Percentiles rank a stretch among this genome's conserved stretches.
These are phyloP conservation scores for Tolypeutes matacus DNA, from an alignment of 2,797 vertebrate genomes.

Conservation along the genomic window DNA sequence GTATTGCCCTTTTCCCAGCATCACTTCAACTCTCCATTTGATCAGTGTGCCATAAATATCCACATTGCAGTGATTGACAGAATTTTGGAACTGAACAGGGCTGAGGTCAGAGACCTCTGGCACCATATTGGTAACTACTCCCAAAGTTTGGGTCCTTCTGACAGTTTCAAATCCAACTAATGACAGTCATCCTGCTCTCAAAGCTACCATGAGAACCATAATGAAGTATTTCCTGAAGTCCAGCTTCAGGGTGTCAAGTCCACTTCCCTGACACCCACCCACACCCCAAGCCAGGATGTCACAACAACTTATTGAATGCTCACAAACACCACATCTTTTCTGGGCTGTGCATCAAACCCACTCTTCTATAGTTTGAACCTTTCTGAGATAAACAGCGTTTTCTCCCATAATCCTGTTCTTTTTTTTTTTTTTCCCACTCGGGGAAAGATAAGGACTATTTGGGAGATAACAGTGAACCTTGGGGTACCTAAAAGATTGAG, in stretches of 20 bases:
- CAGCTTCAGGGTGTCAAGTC: neutral
- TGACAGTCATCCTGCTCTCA: conserved; percentile 37
- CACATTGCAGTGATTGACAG: conserved; percentile 48
- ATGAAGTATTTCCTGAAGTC: neutral
- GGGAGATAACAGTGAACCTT: neutral
- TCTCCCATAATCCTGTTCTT: neutral
- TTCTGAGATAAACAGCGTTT: neutral
- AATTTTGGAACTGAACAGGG: conserved; percentile 54
- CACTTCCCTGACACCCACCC: neutral
- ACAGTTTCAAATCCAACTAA: neutral
- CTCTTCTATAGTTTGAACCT: rapidly evolving
- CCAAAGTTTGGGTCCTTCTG: conserved; percentile 22
- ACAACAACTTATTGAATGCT: neutral
- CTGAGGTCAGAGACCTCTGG: conserved; percentile 61
- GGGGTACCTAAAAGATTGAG: neutral
- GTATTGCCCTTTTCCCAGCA: neutral
- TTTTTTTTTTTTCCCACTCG: neutral
- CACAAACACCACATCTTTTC: neutral
- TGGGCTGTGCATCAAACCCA: neutral
- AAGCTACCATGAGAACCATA: neutral
- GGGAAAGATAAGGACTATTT: neutral
- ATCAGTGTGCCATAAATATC: neutral
- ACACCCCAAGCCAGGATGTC: neutral
- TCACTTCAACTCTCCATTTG: neutral
- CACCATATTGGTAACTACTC: neutral